Percentiles rank a stretch among this genome's conserved stretches.
These are phyloP conservation scores for Sinhomidia bicolor DNA, from an alignment of 2,888 invertebrate genomes.

Conservation along the genomic window DNA sequence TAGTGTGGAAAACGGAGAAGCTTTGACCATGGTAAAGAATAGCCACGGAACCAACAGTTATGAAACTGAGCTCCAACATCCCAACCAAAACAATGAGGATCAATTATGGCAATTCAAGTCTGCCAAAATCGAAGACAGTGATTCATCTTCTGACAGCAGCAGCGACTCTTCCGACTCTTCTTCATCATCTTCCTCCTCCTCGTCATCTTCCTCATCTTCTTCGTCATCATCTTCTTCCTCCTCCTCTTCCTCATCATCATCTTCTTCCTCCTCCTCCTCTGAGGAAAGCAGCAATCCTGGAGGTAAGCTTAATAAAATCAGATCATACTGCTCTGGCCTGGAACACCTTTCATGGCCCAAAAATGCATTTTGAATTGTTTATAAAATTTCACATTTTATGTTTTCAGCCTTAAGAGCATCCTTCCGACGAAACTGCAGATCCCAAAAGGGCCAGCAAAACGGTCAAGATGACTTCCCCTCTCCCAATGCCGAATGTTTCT, in stretches of 20 bases:
- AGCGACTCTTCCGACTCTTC: neutral
- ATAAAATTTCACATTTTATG: neutral
- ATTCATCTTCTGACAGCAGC: neutral
- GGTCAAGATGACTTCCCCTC: constrained; percentile 27
- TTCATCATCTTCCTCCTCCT: constrained; percentile 40
- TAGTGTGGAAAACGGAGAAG: constrained; percentile 36
- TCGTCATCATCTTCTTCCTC: too few relatives aligned
- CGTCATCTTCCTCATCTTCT: constrained; percentile 41
- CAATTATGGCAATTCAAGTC: constrained; percentile 51
- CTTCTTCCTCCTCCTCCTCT: constrained; percentile 48
- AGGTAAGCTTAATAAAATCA: constrained; percentile 9
- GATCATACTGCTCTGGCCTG: too few relatives aligned
- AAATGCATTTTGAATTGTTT: neutral
- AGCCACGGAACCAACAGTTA: constrained; percentile 26
- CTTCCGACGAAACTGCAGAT: constrained; percentile 7
- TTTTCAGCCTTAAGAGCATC: constrained; percentile 38
- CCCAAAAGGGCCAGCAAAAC: constrained; percentile 31
- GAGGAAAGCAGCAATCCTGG: constrained; percentile 39
- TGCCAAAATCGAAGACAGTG: constrained; percentile 20
- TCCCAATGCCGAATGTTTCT: constrained; percentile 34
- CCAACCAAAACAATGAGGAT: constrained; percentile 54
- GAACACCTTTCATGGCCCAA: too few relatives aligned
- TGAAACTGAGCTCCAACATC: constrained; percentile 36
- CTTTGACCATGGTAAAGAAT: constrained; percentile 50
- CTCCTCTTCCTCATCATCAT: constrained; percentile 37